Percentiles rank a stretch among this genome's conserved stretches.
Conservation (phyloP, 2,888 invertebrate genomes). For the Eupithecia insigniata region DNA sequence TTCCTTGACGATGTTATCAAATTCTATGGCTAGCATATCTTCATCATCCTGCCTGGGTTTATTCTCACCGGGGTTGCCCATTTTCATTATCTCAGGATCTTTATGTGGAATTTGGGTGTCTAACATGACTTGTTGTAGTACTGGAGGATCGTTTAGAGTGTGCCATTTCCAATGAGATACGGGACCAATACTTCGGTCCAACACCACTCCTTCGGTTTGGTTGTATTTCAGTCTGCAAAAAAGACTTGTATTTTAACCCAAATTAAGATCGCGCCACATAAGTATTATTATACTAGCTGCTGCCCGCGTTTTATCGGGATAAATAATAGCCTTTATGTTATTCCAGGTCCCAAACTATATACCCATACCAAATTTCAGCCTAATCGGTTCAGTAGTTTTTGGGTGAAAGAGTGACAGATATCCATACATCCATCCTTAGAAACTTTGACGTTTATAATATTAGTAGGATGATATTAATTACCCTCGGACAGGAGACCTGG, state of each 20-base stretch:
- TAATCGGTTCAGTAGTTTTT: too few species aligned
- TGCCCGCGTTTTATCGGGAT: too few species aligned
- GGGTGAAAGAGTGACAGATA: too few species aligned
- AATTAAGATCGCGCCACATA: not conserved
- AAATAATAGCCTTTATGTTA: too few species aligned
- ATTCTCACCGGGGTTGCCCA: constrained; percentile 53
- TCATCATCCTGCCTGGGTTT: constrained; percentile 63
- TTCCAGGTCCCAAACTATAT: too few species aligned
- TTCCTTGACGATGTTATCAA: constrained; percentile 76
- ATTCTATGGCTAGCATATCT: constrained; percentile 77
- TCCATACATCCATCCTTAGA: too few species aligned
- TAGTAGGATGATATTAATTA: too few species aligned
- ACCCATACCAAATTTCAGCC: too few species aligned
- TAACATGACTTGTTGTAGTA: constrained; percentile 77
- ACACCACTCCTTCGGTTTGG: constrained; percentile 77
- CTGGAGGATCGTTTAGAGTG: constrained; percentile 75
- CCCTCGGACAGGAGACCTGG: not conserved
- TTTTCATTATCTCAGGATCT: constrained; percentile 67
- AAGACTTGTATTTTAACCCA: not conserved
- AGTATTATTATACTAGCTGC: too few species aligned
- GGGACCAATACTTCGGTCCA: constrained; percentile 72
- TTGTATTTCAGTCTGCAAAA: constrained; percentile 73
- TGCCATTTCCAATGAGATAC: constrained; percentile 80
- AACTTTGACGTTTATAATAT: too few species aligned
- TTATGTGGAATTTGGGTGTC: constrained; percentile 73